These are phyloP conservation scores for Pteromalus puparum DNA, from an alignment of 1,140 invertebrate genomes.

Conservation along the genomic window DNA sequence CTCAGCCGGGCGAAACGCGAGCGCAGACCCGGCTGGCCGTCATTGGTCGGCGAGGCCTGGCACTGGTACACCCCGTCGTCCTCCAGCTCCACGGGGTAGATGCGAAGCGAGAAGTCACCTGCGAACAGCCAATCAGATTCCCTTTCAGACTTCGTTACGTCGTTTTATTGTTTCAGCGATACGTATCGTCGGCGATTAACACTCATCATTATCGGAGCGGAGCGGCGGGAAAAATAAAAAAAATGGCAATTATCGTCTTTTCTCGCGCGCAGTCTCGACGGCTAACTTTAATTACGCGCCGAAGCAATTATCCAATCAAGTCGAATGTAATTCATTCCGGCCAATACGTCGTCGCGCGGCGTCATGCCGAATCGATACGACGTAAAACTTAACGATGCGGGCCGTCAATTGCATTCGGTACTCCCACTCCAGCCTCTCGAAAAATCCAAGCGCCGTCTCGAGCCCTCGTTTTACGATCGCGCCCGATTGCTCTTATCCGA, in stretches of 20 bases:
- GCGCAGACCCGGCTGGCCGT: slow-evolving; percentile 84
- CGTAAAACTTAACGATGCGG: slow-evolving; percentile 27
- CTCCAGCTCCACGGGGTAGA: slow-evolving; percentile 90
- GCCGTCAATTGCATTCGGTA: slow-evolving; percentile 36
- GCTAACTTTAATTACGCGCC: not conserved
- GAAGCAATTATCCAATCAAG: slow-evolving; percentile 15
- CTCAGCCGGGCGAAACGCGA: slow-evolving; percentile 90
- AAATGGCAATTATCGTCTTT: not conserved
- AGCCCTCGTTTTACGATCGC: slow-evolving; percentile 47
- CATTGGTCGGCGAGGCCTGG: slow-evolving; percentile 86
- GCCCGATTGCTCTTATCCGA: slow-evolving; percentile 42
- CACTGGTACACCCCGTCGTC: slow-evolving; percentile 95
- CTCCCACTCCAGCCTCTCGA: slow-evolving; percentile 1
- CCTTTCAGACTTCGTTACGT: too few relatives aligned
- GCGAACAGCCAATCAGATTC: slow-evolving; percentile 64
- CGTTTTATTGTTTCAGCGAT: too few relatives aligned
- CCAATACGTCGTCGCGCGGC: not conserved
- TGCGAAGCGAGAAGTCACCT: slow-evolving; percentile 92
- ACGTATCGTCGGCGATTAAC: too few relatives aligned
- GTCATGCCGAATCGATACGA: not conserved
- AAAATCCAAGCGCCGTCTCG: slow-evolving; percentile 24
- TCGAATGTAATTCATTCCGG: slow-evolving; percentile 18
- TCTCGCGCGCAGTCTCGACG: not conserved
- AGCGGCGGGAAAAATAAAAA: too few relatives aligned
- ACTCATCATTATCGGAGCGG: too few relatives aligned